Evolutionary conservation across 2,888 invertebrate species (phyloP), one percentile per base, ranked within the genome.

Genomic region (Apamea epomidion): DNA sequence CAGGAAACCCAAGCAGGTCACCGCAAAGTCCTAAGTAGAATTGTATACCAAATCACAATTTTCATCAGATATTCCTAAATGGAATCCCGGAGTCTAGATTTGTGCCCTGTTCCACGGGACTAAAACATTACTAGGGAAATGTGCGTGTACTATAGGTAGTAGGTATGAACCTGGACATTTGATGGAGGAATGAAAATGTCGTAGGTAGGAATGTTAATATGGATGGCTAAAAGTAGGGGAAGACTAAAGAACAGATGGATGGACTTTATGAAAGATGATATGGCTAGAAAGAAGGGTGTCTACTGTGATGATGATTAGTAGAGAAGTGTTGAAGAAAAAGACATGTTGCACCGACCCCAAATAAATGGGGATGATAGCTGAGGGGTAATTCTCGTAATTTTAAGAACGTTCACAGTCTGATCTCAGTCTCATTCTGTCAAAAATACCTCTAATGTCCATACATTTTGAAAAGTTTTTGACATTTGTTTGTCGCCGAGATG

Each of bases 1-100:
- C 91, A 98, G 97, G 84, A 97, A 96, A 12, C 99, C 98, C 83
- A 99, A 97, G 16, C 98, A 97, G 88, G 97, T 97, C 83, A 98
- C 97, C 16, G 99, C 98, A 94, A 99, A 99, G 64, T 99, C 99
- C 99, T 99, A 94, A 70, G 94, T 14, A 67, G 10, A 81, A 72
- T 12, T 18, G 54, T 16, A 29, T 2, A 45, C 4, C 2, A 58
- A 72, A 58, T 29, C 37, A 67, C 42, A 54, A 69, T 2, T 29
- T 54, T 18, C 16, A 54, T 54, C 32, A 71, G 25, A 25, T n/a
- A 18, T 54, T 25, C 37, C 16, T 37, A 16, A 32, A 16, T 16
- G 32, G 5, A 21, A 25, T 32, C 8, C 25, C 1, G 3, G 18
- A 18, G 37, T n/a, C 37, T 71, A 25, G 10, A 71, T 58, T 54